Base-by-base conservation (phyloP, 2,888 invertebrate species). In the Odontomyia ornata region DNA sequence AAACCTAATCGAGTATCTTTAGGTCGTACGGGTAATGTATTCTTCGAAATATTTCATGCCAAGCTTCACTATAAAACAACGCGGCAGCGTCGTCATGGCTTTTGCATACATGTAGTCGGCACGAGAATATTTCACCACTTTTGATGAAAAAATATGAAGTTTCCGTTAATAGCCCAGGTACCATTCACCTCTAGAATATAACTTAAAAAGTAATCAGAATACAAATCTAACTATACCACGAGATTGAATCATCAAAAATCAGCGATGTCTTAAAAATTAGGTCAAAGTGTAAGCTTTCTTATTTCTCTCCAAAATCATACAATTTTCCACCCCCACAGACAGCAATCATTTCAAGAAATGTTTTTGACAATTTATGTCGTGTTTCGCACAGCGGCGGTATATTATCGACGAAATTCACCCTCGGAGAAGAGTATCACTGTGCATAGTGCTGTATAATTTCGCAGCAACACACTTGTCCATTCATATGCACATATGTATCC, bases 311-410 rank as follows among this genome's bases (percentile, higher is more conserved):
- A 18, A 18, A 9, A 36, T 36, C 7, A 9, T 9, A 4, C 52
- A 18, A 52, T 13, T 2, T 65, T 1, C 36, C 65, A 18, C 65
- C 65, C 13, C 46, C 46, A n/a, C 46, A 60, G 7, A 13, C 69
- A 47, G 36, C 46, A 57, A 60, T 60, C 73, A 60, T 36, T 57
- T 23, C n/a, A 23, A 57, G 73, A 36, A 21, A 57, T 73, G 73
- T 73, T 73, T 73, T 43, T 73, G 73, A 73, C 73, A 73, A 73
- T 57, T 73, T 73, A 73, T 73, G 73, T 73, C 73, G 73, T 57
- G 60, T 72, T 72, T 72, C 23, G 72, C 30, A 18, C 56, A 56
- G 30, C 30, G 30, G 57, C 23, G 28, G 46, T n/a, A 73, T 52
- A 57, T 60, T 73, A 73, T 73, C 73, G 28, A 30, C 57, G 73